Conservation (phyloP, 2,113 vertebrate genomes). For the Lophius piscatorius region DNA sequence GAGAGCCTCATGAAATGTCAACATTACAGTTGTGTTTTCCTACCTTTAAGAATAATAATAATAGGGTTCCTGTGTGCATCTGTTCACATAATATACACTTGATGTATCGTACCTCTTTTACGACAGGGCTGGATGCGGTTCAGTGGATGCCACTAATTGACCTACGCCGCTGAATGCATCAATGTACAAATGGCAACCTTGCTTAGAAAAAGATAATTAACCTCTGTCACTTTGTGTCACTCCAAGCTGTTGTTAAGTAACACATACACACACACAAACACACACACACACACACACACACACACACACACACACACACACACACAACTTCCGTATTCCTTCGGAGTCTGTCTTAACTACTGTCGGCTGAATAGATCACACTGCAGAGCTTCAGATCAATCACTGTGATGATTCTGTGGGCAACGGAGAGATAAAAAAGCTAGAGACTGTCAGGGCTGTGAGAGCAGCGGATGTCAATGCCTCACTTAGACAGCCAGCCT, state of each 20-base stretch:
- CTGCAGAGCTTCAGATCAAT: conserved; percentile 70
- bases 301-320: not conserved
- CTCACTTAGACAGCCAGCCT: conserved; percentile 72
- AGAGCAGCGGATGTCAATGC: conserved; percentile 65
- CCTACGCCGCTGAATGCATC: conserved; percentile 22
- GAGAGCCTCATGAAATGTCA: conserved; percentile 54
- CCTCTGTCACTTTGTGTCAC: conserved; percentile 43
- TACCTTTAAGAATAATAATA: conserved; percentile 22
- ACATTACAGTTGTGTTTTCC: conserved; percentile 41
- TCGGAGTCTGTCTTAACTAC: conserved; percentile 44
- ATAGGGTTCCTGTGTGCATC: conserved; percentile 28
- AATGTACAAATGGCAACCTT: conserved; percentile 35
- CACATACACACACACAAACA: not conserved
- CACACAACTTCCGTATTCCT: conserved; percentile 36
- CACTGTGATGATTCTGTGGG: conserved; percentile 64
- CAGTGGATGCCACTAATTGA: conserved; percentile 43
- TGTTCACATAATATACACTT: conserved; percentile 9
- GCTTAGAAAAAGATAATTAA: conserved; percentile 47
- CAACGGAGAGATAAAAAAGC: conserved; percentile 55
- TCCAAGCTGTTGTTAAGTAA: conserved; percentile 27
- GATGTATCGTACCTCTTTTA: conserved; percentile 26
- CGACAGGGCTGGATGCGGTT: conserved; percentile 16
- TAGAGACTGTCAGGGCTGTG: conserved; percentile 62
- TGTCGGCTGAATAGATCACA: conserved; percentile 60
- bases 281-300: conserved; percentile 16